Conservation (phyloP, 2,113 vertebrate species). For the Tylochromis polylepis region DNA sequence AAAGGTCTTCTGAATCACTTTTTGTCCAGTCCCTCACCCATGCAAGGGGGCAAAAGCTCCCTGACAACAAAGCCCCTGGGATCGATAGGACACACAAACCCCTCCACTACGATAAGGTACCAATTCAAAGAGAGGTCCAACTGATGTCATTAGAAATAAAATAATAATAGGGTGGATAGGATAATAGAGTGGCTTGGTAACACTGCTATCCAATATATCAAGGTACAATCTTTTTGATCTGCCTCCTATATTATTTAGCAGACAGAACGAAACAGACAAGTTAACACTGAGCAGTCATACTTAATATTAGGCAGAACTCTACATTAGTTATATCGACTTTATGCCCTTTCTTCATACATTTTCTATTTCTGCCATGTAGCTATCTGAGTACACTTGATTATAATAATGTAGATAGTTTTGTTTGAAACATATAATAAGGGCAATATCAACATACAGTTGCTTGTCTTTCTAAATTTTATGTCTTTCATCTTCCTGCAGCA, state of each 20-base stretch:
- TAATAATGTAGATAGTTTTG: not conserved
- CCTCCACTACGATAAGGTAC: not conserved
- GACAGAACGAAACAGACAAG: fast-evolving
- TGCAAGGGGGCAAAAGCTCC: not conserved
- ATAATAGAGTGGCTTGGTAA: fast-evolving
- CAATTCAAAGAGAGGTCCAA: not conserved
- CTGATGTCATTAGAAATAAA: not conserved
- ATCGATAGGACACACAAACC: not conserved
- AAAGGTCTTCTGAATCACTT: not conserved
- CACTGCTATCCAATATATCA: not conserved
- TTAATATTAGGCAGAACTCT: not conserved
- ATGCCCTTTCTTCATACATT: not conserved
- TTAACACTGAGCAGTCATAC: not conserved
- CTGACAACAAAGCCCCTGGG: not conserved
- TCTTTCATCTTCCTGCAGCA: slow-evolving; percentile 9
- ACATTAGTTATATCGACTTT: not conserved
- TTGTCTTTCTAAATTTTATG: not conserved
- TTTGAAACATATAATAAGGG: not conserved
- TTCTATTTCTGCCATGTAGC: not conserved
- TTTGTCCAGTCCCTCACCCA: not conserved
- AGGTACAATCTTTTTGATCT: not conserved
- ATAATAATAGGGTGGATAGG: not conserved
- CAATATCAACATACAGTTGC: too few species aligned
- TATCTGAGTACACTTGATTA: not conserved
- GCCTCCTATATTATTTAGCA: not conserved